Percentiles rank a stretch among this genome's conserved stretches.
phyloP scores from a whole-genome alignment of 1,140 invertebrate species.

The Drosophila leontia region DNA sequence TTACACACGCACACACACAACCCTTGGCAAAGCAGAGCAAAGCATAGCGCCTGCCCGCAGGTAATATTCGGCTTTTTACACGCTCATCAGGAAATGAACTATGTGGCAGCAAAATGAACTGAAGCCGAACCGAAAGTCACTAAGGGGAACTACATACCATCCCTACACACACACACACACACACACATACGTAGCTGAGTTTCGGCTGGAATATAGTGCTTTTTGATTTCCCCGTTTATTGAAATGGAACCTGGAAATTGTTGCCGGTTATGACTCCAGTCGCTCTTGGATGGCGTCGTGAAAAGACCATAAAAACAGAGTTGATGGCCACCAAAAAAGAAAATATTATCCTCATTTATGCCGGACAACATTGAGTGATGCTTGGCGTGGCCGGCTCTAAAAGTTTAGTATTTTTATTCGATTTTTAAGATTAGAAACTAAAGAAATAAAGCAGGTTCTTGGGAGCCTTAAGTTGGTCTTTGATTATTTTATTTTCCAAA shows the following conservation, averaged over 20 bases:
- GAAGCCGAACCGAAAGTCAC: constrained; percentile 22
- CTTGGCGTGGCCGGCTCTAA: background rate
- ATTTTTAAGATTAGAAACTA: constrained; percentile 7
- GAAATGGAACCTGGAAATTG: constrained; percentile 37
- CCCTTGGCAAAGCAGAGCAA: background rate
- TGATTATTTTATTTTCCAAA: background rate
- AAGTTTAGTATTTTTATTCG: constrained; percentile 2
- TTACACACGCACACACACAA: constrained; percentile 12
- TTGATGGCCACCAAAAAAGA: constrained; percentile 22
- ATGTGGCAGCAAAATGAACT: constrained; percentile 37
- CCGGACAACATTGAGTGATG: constrained; percentile 11
- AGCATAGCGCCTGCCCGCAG: constrained; percentile 12
- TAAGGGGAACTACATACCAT: constrained; percentile 22
- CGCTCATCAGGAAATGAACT: constrained; percentile 49
- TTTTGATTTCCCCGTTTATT: constrained; percentile 44
- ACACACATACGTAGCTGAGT: background rate
- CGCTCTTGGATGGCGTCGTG: constrained; percentile 26
- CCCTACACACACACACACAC: background rate
- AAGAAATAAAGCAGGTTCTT: too few relatives aligned
- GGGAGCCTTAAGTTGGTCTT: background rate
- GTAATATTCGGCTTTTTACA: constrained; percentile 51
- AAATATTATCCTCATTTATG: constrained; percentile 20
- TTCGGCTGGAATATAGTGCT: constrained; percentile 18
- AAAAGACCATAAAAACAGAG: constrained; percentile 30
- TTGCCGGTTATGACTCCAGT: constrained; percentile 19